Evolutionary conservation across 2,797 vertebrate species (phyloP), one percentile per base, ranked within the genome.

Genomic region (Eospalax fontanierii): DNA sequence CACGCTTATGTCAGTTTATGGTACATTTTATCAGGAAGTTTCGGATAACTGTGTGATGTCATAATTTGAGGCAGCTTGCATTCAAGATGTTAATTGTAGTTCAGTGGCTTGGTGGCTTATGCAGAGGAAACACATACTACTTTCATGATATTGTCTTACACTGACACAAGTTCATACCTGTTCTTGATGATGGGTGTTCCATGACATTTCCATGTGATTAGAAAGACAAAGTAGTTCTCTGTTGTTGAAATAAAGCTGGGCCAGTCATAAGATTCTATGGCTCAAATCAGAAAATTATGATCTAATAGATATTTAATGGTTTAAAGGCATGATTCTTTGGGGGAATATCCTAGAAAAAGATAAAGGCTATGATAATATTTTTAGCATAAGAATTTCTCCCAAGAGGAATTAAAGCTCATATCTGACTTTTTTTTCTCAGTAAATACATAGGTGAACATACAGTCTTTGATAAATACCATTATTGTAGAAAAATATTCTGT

Each of bases 361-460:
- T 57, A 91, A 91, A 89, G 26, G 63, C 3, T 82, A 71, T 63
- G 14, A 10, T 1, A 1, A 4, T 33, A 82, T 43, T 95, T 70
- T 61, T 50, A 50, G 43, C 3, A 28, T 46, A 59, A 70, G 1
- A 33, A 73, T 9, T 33, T 63, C 4, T 6, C 6, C 2, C 12
- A 15, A 33, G 28, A 4, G n/a, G 9, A 71, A 87, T 95, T 92
- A 91, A 90, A 33, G n/a, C 8, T 81, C 15, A 38, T 70, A 57
- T 38, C 21, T 89, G 19, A 80, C 57, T 84, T 79, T 43, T 83
- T 94, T 82, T 95, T 94, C 75, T 94, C 76, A 65, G 12, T 80
- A 83, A 65, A 70, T 93, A 57, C 79, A 22, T 38, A 93, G n/a
- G 40, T 78, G 46, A 94, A 19, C 12, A 59, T 59, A 35, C 40